phyloP scores from a whole-genome alignment of 2,113 vertebrate species.

The Microtus oregoni region DNA sequence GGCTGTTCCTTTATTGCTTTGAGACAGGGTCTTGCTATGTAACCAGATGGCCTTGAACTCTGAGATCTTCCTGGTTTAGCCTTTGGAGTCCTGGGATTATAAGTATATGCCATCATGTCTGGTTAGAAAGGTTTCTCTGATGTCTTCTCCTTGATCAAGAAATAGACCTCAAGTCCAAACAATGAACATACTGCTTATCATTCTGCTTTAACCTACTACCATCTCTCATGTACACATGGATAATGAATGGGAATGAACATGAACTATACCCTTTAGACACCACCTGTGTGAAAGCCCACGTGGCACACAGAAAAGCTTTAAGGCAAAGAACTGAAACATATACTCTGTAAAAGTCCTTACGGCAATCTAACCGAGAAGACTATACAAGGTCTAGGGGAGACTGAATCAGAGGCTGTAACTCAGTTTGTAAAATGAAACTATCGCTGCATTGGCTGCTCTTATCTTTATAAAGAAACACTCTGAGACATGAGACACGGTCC shows the following conservation, averaged over 20 bases:
- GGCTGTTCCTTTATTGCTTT: background rate
- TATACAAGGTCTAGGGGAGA: background rate
- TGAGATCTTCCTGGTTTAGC: background rate
- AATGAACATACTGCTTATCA: background rate
- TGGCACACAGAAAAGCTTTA: background rate
- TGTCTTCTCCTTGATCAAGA: constrained; percentile 4
- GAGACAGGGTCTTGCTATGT: background rate
- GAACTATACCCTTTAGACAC: background rate
- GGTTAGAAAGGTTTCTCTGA: background rate
- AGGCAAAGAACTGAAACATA: background rate
- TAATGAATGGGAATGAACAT: background rate
- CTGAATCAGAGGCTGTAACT: background rate
- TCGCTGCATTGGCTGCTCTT: background rate
- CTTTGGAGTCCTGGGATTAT: background rate
- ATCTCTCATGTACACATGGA: background rate
- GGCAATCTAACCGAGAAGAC: background rate
- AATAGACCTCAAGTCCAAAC: background rate
- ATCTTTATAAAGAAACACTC: background rate
- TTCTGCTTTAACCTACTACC: background rate
- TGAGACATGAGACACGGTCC: background rate
- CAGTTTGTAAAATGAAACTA: background rate
- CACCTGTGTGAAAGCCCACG: background rate
- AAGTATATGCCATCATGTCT: background rate
- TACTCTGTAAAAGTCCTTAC: background rate
- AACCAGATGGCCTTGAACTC: background rate